Base-by-base conservation (phyloP, 2,113 vertebrate genomes). In the Heterotilapia buettikoferi region DNA sequence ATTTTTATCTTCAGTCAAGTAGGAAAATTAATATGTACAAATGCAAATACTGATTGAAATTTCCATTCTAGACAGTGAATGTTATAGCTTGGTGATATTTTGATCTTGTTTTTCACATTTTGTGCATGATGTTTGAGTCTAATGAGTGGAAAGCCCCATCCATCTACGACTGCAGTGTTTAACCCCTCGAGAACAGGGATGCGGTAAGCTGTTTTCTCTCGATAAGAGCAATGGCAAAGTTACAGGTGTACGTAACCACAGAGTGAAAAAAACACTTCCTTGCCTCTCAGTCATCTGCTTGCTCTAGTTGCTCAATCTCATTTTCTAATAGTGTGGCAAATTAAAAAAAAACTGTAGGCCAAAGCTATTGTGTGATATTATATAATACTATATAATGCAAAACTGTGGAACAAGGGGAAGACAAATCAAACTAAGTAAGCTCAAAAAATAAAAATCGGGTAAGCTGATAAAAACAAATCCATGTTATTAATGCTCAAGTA, bases 161-260 rank as follows among this genome's bases (percentile, higher is more conserved):
- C 92, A 93, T 92, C 91, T 91, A 87, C 82, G 24, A 83, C 82
- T 91, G 92, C 87, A 88, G 88, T 91, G 88, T 96, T 96, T 97
- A 97, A 97, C 96, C 96, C 95, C 92, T 97, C 88, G 83, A 83
- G 80, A 95, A 94, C 92, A 93, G 95, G 96, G 95, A 97, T 96
- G 97, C 95, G 96, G 96, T 97, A 68, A 96, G 91, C 88, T 95
- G 95, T 93, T 95, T 94, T 95, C 91, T 94, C 92, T 96, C 90
- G 90, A 96, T 96, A 94, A 97, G 94, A 94, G 91, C 94, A 92
- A 94, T 95, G 93, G 84, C 93, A 95, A 91, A 89, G 86, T 89
- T 95, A 96, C 96, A 97, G 96, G 96, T 97, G 96, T 96, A 95
- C 84, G 92, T 94, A 97, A 97, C 96, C 97, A 96, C 96, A 97